Evolutionary conservation across 2,113 vertebrate species (phyloP).

Genomic region (Megaceryle torquata): DNA sequence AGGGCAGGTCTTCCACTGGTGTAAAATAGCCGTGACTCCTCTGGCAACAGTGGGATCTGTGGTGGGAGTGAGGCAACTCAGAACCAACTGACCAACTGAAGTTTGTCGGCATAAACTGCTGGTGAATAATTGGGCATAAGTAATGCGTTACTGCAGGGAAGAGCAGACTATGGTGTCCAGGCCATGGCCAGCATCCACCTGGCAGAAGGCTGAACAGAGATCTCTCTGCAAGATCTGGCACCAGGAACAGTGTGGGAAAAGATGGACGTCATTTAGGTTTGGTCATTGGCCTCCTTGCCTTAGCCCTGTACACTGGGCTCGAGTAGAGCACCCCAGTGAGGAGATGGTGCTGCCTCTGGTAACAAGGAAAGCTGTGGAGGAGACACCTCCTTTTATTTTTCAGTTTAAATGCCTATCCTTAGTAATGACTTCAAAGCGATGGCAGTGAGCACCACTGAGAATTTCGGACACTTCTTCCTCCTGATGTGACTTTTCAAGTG

Average conservation of each 20-base stretch:
- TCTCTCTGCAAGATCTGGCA: not conserved
- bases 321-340: not conserved
- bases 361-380: not conserved
- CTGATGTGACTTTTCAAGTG: not conserved
- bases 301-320: fast-evolving
- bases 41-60: not conserved
- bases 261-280: fast-evolving
- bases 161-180: not conserved
- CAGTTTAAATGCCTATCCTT: not conserved
- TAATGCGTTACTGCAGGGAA: not conserved
- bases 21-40: not conserved
- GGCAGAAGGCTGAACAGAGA: not conserved
- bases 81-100: not conserved
- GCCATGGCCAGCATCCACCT: not conserved
- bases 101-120: not conserved
- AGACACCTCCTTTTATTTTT: not conserved
- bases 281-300: not conserved
- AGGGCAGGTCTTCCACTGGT: not conserved
- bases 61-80: not conserved
- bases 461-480: not conserved
- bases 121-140: not conserved
- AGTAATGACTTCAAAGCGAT: not conserved
- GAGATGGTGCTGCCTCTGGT: not conserved
- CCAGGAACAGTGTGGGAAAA: not conserved
- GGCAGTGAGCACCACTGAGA: not conserved